Evolutionary conservation across 2,888 invertebrate genomes (phyloP), one percentile per base, ranked within the genome.

Genomic region (Hypsopygia costalis): DNA sequence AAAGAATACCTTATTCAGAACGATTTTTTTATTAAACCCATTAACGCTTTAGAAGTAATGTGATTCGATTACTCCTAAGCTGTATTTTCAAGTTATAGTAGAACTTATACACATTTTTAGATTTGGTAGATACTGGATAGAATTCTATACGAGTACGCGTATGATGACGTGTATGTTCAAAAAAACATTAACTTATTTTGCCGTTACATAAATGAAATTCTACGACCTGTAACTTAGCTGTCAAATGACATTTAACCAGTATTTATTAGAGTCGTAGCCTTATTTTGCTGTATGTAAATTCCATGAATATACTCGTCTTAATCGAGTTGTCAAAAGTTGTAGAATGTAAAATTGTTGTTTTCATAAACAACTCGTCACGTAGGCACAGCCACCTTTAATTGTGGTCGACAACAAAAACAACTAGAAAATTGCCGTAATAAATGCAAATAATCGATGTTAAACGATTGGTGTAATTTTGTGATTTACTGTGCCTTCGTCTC

Each of bases 301-400:
- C 31, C 12, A 31, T 10, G 11, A 31, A 12, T 31, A 11, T 30
- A 30, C 11, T 1, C 11, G 12, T 11, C 31, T 11, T 7, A 31
- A 12, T 31, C 12, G 31, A 11, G 31, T 31, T 31, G 31, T 31
- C 31, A 31, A 31, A 31, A 31, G 31, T 31, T 31, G 31, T 31
- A 31, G 31, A 31, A 31, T 31, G 11, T 31, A 11, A 31, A 31
- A 31, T 31, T 31, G 31, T 31, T 25, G 25, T 31, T 31, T 31
- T 30, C 9, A 30, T 31, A 31, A 11, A 31, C 31, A 31, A 11
- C 31, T 31, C 12, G 31, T 31, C 11, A 11, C 11, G 31, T 31
- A n/a, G n/a, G n/a, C n/a, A 31, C 31, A 31, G 12, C 11, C 31
- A 31, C 31, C 31, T 31, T 6, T 31, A 31, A 31, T 31, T 31